A percentile compares a stretch with the other conserved stretches of the same genome.
Evolutionary conservation across 2,888 invertebrate genomes (phyloP).

Genomic region (Agrotis segetum): DNA sequence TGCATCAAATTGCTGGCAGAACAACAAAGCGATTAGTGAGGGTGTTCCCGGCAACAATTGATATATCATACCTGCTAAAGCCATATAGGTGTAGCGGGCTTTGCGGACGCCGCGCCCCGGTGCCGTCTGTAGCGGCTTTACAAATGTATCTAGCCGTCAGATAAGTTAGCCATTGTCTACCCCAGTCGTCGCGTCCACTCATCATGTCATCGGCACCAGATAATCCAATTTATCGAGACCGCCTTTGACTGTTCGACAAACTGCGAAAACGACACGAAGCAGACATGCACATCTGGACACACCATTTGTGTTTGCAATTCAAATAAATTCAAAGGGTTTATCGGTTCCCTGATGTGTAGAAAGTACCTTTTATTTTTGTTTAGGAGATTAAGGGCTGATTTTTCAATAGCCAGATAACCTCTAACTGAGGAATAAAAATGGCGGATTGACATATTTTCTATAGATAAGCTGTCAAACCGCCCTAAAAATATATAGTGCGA

Average conservation of each 20-base stretch:
- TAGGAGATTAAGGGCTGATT: too few species aligned
- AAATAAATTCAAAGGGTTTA: slow-evolving; percentile 43
- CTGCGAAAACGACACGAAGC: slow-evolving; percentile 20
- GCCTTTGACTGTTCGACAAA: slow-evolving; percentile 43
- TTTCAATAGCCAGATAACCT: too few species aligned
- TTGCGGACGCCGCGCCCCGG: slow-evolving; percentile 2
- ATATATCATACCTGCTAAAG: slow-evolving; percentile 19
- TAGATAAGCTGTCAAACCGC: too few species aligned
- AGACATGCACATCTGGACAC: slow-evolving; percentile 33
- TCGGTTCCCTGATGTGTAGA: slow-evolving; percentile 2
- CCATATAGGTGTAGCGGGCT: neutral
- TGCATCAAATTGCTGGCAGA: neutral
- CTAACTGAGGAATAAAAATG: too few species aligned
- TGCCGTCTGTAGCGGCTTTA: slow-evolving; percentile 15
- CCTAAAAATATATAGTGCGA: neutral
- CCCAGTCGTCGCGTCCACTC: slow-evolving; percentile 59
- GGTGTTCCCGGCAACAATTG: neutral
- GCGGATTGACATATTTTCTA: too few species aligned
- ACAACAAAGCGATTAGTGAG: neutral
- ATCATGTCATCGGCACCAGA: slow-evolving; percentile 67
- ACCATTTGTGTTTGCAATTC: slow-evolving; percentile 45
- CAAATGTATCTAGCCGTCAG: slow-evolving; percentile 30
- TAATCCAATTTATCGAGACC: slow-evolving; percentile 67
- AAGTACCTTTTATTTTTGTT: slow-evolving; percentile 36
- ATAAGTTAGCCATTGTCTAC: slow-evolving; percentile 53